phyloP scores from a whole-genome alignment of 2,888 invertebrate genomes.

The Incurvaria masculella region DNA sequence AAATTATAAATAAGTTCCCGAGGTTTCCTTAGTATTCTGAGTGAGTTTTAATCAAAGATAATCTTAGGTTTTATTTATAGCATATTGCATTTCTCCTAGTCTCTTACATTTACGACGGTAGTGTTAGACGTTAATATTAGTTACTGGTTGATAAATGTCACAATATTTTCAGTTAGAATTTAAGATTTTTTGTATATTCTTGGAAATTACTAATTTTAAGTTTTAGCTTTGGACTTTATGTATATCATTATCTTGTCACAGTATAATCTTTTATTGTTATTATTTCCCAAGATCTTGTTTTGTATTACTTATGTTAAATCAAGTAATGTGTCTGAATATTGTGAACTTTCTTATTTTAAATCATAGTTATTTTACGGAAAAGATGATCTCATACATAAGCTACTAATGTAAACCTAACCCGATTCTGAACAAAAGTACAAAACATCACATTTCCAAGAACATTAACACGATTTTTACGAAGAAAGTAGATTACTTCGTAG shows the following conservation, averaged over 20 bases:
- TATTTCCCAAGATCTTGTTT: neutral
- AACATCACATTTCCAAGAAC: conserved; percentile 25
- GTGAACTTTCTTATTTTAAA: conserved; percentile 9
- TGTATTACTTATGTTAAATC: no score
- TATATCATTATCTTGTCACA: conserved; percentile 14
- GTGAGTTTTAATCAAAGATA: conserved; percentile 56
- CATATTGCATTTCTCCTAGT: conserved; percentile 56
- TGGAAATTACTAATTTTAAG: conserved; percentile 29
- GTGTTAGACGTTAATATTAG: conserved; percentile 17
- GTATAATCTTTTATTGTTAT: neutral
- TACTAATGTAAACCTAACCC: conserved; percentile 41
- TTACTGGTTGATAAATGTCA: neutral
- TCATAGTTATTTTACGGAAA: conserved; percentile 36
- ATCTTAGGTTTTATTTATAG: conserved; percentile 49
- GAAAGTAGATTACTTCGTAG: neutral
- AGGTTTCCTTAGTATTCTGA: conserved; percentile 27
- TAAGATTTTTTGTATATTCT: conserved; percentile 48
- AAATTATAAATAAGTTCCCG: neutral
- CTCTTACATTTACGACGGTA: conserved; percentile 46
- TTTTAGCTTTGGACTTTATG: conserved; percentile 22
- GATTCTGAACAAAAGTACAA: conserved; percentile 53
- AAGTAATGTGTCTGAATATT: neutral
- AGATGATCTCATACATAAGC: conserved; percentile 56
- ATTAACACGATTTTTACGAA: conserved; percentile 6
- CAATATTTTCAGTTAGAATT: conserved; percentile 16